These are phyloP conservation scores for Acrocephalus scirpaceus DNA, from an alignment of 2,797 vertebrate species.

Conservation along the genomic window DNA sequence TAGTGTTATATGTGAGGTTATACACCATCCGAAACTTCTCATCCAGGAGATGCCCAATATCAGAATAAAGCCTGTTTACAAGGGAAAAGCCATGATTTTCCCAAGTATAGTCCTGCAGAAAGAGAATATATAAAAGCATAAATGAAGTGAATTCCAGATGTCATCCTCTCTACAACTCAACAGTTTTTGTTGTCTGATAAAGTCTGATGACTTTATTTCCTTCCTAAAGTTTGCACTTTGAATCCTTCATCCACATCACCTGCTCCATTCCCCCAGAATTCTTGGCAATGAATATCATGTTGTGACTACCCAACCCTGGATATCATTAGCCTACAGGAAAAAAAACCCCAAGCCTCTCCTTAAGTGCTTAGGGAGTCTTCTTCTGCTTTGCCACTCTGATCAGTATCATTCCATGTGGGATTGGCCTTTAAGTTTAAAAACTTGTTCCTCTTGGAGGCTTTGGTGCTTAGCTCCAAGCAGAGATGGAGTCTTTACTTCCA, in stretches of 20 bases:
- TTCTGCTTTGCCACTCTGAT: background rate
- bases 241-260: background rate
- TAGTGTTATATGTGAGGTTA: constrained; percentile 85
- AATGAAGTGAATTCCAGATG: background rate
- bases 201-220: background rate
- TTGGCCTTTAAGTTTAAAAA: background rate
- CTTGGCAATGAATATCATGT: background rate
- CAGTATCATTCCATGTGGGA: background rate
- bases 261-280: background rate
- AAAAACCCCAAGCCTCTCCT: background rate
- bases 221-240: background rate
- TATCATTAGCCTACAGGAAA: background rate
- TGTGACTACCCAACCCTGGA: background rate
- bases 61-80: constrained; percentile 87
- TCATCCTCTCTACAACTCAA: background rate
- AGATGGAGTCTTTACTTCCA: background rate
- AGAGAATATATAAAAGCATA: background rate
- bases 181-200: background rate
- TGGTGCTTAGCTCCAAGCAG: background rate
- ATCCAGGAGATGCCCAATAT: constrained; percentile 85
- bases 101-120: constrained; percentile 85
- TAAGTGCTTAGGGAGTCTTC: background rate
- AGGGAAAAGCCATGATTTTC: constrained; percentile 88
- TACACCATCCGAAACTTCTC: constrained; percentile 87
- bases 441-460: background rate